A percentile compares a stretch with the other conserved stretches of the same genome.
Conservation (phyloP, 2,113 vertebrate genomes). For the Antechinus flavipes region DNA sequence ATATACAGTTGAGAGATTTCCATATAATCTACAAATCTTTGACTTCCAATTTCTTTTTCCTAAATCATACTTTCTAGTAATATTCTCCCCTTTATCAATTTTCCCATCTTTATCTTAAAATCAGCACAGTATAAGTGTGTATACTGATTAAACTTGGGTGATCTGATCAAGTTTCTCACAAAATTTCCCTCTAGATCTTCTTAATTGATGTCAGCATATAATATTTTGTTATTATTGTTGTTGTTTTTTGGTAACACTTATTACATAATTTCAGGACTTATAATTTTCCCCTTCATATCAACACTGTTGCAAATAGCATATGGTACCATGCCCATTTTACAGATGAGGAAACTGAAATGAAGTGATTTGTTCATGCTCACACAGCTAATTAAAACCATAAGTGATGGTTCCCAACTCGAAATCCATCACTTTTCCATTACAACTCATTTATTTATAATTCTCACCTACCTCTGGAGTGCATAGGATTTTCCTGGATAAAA, state of each 20-base stretch:
- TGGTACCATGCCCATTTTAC: background rate
- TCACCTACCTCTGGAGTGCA: background rate
- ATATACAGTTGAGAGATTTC: background rate
- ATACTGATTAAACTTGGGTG: background rate
- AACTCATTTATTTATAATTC: background rate
- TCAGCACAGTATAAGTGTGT: background rate
- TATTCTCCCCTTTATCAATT: background rate
- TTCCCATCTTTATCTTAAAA: background rate
- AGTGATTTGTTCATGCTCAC: background rate
- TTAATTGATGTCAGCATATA: background rate
- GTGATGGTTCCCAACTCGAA: background rate
- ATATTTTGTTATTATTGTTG: background rate
- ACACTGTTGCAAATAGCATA: background rate
- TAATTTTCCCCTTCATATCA: background rate
- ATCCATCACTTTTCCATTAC: background rate
- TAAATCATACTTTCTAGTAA: background rate
- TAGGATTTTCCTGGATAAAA: background rate
- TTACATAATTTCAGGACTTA: background rate
- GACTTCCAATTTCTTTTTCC: background rate
- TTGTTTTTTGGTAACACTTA: background rate
- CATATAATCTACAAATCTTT: background rate
- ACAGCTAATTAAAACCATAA: background rate
- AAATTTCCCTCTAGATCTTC: background rate
- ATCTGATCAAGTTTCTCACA: background rate
- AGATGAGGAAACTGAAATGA: background rate